Evolutionary conservation across 64 coral and sea anemone genomes (phyloP).

Genomic region (Stichodactyla mertensii): DNA sequence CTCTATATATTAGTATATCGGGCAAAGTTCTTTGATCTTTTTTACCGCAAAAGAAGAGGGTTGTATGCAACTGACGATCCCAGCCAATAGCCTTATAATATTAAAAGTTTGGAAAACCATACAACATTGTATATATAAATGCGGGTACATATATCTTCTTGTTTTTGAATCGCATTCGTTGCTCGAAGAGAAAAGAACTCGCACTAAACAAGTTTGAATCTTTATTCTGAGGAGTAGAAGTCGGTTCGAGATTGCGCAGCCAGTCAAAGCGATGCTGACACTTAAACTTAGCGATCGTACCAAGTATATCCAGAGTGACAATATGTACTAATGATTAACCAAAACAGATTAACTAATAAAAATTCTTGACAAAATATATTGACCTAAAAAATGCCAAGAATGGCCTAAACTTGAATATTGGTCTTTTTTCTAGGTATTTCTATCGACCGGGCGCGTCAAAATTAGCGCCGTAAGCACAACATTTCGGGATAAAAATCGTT

Average conservation of each 20-base stretch:
- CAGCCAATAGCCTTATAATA: neutral
- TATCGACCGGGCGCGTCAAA: neutral
- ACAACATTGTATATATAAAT: slow-evolving; percentile 3
- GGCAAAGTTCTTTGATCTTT: neutral
- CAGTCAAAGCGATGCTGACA: neutral
- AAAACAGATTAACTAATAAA: neutral
- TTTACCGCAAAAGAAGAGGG: neutral
- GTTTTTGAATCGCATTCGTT: neutral
- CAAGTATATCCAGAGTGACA: neutral
- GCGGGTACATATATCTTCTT: neutral
- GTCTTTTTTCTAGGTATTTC: neutral
- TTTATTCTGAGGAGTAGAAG: neutral
- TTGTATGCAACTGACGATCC: neutral
- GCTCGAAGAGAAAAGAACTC: neutral
- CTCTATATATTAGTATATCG: neutral
- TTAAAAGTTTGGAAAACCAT: neutral
- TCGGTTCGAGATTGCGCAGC: neutral
- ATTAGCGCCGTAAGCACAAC: neutral
- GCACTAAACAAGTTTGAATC: neutral
- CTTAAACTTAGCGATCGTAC: neutral
- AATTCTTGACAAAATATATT: neutral
- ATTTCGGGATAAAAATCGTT: neutral
- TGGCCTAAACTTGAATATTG: neutral
- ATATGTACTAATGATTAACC: neutral
- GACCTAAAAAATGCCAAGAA: neutral